Conservation (phyloP, 2,113 vertebrate species). For the Cariama cristata region DNA sequence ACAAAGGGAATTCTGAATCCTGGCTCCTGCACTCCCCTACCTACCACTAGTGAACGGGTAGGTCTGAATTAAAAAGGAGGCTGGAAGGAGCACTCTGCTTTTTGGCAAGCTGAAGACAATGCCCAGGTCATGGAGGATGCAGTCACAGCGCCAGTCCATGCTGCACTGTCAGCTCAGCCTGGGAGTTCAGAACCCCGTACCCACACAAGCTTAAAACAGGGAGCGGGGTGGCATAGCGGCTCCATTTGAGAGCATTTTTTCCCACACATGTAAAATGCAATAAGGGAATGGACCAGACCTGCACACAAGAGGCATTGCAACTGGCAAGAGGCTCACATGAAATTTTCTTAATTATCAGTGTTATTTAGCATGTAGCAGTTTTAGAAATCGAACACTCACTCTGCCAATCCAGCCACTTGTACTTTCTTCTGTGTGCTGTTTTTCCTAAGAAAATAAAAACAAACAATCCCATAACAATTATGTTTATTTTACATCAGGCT, state of each 20-base stretch:
- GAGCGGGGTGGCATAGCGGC: rapidly evolving
- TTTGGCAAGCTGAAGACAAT: neutral
- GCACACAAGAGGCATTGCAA: neutral
- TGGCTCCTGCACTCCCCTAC: neutral
- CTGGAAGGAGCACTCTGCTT: neutral
- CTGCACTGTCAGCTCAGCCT: neutral
- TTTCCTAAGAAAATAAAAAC: slow-evolving; percentile 45
- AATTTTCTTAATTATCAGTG: neutral
- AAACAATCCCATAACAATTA: slow-evolving; percentile 23
- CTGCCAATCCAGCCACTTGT: slow-evolving; percentile 92
- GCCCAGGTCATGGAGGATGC: neutral
- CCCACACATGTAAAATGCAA: neutral
- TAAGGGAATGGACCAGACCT: neutral
- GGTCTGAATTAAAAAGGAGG: neutral
- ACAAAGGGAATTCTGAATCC: neutral
- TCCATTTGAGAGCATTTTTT: neutral
- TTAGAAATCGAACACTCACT: slow-evolving; percentile 81
- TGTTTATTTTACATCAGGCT: neutral
- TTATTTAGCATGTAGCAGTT: neutral
- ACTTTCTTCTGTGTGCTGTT: slow-evolving; percentile 79
- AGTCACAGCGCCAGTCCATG: neutral
- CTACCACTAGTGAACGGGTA: neutral
- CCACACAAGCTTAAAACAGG: neutral
- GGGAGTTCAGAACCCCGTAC: neutral
- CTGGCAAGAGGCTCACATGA: neutral